phyloP scores from a whole-genome alignment of 2,797 vertebrate genomes.

The Siniperca undulata region DNA sequence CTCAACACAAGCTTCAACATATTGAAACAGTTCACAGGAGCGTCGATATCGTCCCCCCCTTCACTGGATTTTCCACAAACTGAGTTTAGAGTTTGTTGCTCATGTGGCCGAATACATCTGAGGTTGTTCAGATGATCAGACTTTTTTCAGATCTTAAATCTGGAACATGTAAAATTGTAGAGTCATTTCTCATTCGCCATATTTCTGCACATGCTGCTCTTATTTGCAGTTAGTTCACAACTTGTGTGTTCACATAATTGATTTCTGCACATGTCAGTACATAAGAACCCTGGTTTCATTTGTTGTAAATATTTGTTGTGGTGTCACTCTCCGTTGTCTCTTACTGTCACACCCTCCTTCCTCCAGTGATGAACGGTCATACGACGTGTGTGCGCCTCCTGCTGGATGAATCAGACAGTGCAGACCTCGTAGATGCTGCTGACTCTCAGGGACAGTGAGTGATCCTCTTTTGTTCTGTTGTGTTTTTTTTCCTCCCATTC shows the following conservation, averaged over 20 bases:
- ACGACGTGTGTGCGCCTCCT: conserved; percentile 93
- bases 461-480: not conserved
- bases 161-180: not conserved
- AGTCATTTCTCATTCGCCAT: not conserved
- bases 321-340: not conserved
- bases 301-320: not conserved
- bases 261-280: not conserved
- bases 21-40: too few species aligned
- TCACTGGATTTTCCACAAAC: not conserved
- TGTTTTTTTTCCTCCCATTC: too few species aligned
- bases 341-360: not conserved
- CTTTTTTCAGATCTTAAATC: too few species aligned
- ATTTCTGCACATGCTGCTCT: not conserved
- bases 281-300: not conserved
- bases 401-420: conserved; percentile 91
- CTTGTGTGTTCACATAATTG: too few species aligned
- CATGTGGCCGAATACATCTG: not conserved
- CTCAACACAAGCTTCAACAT: too few species aligned
- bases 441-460: conserved; percentile 98
- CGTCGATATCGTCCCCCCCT: too few species aligned
- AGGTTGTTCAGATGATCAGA: too few species aligned
- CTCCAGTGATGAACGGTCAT: conserved; percentile 94
- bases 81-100: not conserved
- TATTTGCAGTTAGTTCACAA: too few species aligned
- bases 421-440: conserved; percentile 88